These are phyloP conservation scores for Metopolophium dirhodum DNA, from an alignment of 1,140 invertebrate species.

Conservation along the genomic window DNA sequence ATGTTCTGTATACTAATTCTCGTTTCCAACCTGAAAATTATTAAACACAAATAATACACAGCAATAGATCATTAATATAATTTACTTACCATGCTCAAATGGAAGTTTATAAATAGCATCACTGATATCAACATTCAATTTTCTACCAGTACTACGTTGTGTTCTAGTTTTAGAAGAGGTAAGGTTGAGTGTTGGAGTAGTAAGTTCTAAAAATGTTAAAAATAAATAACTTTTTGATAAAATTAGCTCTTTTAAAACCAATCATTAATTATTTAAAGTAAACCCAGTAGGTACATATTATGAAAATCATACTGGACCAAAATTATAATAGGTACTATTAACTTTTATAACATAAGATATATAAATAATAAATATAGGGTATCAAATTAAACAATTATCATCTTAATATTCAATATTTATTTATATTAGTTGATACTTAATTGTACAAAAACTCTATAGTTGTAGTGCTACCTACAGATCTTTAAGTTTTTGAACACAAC, in stretches of 20 bases:
- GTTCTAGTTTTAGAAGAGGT: neutral
- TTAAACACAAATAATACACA: neutral
- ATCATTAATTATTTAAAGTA: no score
- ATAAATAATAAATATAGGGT: neutral
- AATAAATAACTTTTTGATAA: neutral
- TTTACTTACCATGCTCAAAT: conserved; percentile 67
- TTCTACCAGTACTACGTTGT: conserved; percentile 59
- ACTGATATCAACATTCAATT: conserved; percentile 63
- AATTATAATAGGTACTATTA: no score
- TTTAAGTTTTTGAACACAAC: no score
- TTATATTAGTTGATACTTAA: no score
- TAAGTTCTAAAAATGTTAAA: conserved; percentile 34
- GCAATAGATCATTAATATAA: neutral
- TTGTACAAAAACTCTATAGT: no score
- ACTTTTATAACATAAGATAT: no score
- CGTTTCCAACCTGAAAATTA: conserved; percentile 71
- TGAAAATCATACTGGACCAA: neutral
- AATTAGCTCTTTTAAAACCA: no score
- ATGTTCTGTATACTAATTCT: conserved; percentile 74
- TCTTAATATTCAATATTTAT: neutral
- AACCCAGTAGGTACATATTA: neutral
- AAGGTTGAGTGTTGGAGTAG: conserved; percentile 42
- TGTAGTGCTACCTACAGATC: no score
- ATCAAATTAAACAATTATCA: neutral
- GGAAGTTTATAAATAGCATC: conserved; percentile 69